Evolutionary conservation across 2,797 vertebrate genomes (phyloP).

Genomic region (Hydrophis major): DNA sequence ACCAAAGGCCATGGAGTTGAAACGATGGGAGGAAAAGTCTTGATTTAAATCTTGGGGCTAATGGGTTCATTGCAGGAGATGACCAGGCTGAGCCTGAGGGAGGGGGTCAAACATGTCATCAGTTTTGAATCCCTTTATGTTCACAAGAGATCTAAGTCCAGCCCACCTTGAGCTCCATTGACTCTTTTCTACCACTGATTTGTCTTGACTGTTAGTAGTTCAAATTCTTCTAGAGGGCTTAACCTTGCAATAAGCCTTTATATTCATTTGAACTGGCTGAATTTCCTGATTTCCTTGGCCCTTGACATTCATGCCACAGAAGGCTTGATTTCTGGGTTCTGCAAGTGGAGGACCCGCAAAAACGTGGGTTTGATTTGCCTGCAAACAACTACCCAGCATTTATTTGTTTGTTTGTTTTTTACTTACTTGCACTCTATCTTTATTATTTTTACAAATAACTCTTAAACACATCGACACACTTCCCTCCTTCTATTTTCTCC

Average conservation of each 20-base stretch:
- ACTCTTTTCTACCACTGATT: neutral
- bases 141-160: neutral
- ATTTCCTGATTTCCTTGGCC: neutral
- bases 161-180: neutral
- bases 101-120: neutral
- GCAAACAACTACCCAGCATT: neutral
- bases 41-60: neutral
- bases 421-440: neutral
- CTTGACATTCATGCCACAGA: neutral
- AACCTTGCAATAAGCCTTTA: neutral
- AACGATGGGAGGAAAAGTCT: neutral
- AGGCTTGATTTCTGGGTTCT: neutral
- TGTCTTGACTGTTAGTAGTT: neutral
- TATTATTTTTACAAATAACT: neutral
- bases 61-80: neutral
- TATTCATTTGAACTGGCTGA: neutral
- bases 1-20: neutral
- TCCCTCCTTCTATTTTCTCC: neutral
- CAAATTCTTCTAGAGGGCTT: neutral
- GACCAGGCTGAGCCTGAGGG: neutral
- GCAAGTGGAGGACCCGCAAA: neutral
- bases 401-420: neutral
- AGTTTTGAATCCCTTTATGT: neutral
- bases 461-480: neutral
- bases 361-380: neutral